Evolutionary conservation across 2,113 vertebrate species (phyloP).

Genomic region (Festucalex cinctus): DNA sequence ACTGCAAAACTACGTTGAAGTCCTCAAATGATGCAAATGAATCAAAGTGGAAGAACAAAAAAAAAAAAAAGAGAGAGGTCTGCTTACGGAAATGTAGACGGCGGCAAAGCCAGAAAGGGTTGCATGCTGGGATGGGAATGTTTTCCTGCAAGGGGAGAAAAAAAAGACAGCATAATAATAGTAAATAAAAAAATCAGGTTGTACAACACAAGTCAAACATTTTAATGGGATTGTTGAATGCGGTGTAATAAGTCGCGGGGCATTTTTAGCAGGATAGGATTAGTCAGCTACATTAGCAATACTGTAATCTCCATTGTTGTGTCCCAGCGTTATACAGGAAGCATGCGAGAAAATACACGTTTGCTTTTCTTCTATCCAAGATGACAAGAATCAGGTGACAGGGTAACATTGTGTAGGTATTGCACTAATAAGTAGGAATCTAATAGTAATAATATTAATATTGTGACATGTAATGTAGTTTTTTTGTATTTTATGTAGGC

Average conservation of each 20-base stretch:
- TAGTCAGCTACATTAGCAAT: constrained; percentile 29
- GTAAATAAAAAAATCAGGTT: neutral
- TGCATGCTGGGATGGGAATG: constrained; percentile 96
- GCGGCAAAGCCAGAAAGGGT: constrained; percentile 94
- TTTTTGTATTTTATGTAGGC: no score
- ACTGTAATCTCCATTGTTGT: constrained; percentile 28
- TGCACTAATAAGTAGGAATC: neutral
- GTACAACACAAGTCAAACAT: neutral
- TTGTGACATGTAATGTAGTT: no score
- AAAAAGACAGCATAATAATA: neutral
- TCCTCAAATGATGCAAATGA: neutral
- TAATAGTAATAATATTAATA: no score
- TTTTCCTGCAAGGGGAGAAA: constrained; percentile 81
- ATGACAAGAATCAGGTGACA: neutral
- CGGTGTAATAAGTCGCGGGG: neutral
- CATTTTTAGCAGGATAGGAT: constrained; percentile 29
- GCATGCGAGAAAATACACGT: neutral
- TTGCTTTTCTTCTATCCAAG: neutral
- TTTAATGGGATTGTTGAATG: neutral
- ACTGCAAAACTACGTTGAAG: neutral
- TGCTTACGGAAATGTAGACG: constrained; percentile 94
- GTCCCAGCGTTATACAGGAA: no score
- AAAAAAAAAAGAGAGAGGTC: no score
- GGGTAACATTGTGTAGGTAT: neutral
- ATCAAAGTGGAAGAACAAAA: constrained; percentile 9